Percentiles rank a stretch among this genome's conserved stretches.
These are phyloP conservation scores for Platyrinchus mystaceus DNA, from an alignment of 2,797 vertebrate species.

Conservation along the genomic window DNA sequence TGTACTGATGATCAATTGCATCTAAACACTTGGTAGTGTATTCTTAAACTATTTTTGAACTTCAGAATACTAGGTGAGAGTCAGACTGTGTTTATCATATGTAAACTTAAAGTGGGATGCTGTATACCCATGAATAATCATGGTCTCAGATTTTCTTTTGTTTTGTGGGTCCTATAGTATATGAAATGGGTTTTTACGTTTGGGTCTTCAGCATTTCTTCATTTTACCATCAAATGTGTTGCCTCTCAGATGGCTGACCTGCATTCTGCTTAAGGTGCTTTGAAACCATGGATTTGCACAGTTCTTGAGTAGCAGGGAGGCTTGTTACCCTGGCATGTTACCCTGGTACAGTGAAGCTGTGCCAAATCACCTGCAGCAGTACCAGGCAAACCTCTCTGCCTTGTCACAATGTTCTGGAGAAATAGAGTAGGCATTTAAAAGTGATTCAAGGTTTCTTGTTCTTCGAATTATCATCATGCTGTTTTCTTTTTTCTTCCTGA, in stretches of 20 bases:
- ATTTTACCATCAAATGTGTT: not conserved
- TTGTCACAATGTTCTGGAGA: not conserved
- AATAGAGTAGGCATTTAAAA: not conserved
- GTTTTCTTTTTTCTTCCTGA: not conserved
- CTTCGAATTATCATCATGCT: not conserved
- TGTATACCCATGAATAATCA: not conserved
- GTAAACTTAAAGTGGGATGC: not conserved
- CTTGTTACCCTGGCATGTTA: not conserved
- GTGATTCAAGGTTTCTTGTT: not conserved
- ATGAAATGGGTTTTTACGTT: not conserved
- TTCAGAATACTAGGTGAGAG: not conserved
- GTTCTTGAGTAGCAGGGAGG: not conserved
- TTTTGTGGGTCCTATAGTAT: not conserved
- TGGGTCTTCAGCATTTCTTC: not conserved
- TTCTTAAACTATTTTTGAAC: not conserved
- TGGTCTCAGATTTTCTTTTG: not conserved
- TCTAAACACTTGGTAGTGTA: not conserved
- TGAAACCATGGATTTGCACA: not conserved
- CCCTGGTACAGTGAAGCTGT: not conserved
- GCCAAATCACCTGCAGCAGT: not conserved
- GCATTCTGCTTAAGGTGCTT: not conserved
- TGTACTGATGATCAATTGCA: not conserved
- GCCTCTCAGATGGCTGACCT: not conserved
- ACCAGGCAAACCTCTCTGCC: not conserved
- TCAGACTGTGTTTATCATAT: accelerated